Evolutionary conservation across 2,113 vertebrate genomes (phyloP).

Genomic region (Silurus glanis): DNA sequence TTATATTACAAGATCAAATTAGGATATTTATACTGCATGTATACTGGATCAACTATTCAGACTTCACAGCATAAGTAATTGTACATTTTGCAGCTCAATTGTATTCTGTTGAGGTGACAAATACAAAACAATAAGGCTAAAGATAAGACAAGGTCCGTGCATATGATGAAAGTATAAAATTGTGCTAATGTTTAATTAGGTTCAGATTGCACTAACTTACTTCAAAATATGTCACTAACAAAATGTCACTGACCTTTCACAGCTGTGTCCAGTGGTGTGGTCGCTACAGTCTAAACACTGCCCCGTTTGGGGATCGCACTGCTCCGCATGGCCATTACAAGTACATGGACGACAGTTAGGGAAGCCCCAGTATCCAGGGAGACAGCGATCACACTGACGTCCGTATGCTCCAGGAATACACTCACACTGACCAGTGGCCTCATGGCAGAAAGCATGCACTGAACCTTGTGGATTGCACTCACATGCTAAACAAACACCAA

Average conservation of each 20-base stretch:
- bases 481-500: conserved; percentile 72
- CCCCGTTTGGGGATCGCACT: conserved; percentile 80
- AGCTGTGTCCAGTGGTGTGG: conserved; percentile 82
- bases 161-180: not conserved
- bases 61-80: not conserved
- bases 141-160: not conserved
- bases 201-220: not conserved
- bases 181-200: not conserved
- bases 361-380: conserved; percentile 92
- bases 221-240: conserved; percentile 45
- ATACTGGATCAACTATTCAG: not conserved
- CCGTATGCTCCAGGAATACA: conserved; percentile 82
- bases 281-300: conserved; percentile 83
- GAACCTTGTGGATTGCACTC: conserved; percentile 86
- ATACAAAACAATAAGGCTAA: not conserved
- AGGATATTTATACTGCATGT: not conserved
- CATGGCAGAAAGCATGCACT: conserved; percentile 77
- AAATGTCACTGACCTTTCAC: conserved; percentile 78
- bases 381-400: conserved; percentile 86
- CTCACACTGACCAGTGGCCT: conserved; percentile 84
- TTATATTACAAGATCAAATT: not conserved
- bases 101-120: not conserved
- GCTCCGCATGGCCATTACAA: conserved; percentile 85
- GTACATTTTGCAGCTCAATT: not conserved
- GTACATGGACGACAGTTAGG: conserved; percentile 85